These are phyloP conservation scores for Tetragonula clypearis DNA, from an alignment of 1,140 invertebrate species.

Conservation along the genomic window DNA sequence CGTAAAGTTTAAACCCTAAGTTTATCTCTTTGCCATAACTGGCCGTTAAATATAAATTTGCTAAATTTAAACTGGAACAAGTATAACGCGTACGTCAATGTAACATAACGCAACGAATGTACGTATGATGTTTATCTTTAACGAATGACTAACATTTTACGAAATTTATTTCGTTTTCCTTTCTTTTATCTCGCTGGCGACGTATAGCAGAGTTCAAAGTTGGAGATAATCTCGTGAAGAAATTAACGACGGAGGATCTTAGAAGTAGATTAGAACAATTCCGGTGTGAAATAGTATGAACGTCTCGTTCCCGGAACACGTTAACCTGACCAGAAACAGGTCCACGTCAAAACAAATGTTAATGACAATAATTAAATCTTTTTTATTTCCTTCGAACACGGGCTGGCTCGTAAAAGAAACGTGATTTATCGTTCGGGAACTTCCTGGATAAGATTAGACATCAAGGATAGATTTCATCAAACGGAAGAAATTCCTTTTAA, in stretches of 20 bases:
- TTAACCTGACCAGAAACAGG: neutral
- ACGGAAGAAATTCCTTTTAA: neutral
- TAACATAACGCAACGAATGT: too few species aligned
- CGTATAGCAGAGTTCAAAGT: neutral
- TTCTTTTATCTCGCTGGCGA: neutral
- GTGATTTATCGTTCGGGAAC: constrained; percentile 8
- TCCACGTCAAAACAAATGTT: neutral
- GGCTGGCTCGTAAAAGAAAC: neutral
- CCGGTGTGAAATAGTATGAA: neutral
- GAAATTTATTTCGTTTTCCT: too few species aligned
- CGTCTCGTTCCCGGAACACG: neutral
- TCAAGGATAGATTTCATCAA: neutral
- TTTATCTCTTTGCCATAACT: too few species aligned
- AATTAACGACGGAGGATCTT: neutral
- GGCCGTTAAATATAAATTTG: too few species aligned
- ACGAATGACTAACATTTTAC: too few species aligned
- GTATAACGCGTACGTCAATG: too few species aligned
- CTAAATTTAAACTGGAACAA: too few species aligned
- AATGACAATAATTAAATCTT: constrained; percentile 2
- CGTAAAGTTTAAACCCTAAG: too few species aligned
- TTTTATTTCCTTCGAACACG: neutral
- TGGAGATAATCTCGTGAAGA: neutral
- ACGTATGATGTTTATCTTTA: too few species aligned
- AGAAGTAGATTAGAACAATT: neutral
- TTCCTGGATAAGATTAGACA: neutral